Evolutionary conservation across 53 echinoderm and acorn worm genomes (phyloP).

Genomic region (Astropecten irregularis): DNA sequence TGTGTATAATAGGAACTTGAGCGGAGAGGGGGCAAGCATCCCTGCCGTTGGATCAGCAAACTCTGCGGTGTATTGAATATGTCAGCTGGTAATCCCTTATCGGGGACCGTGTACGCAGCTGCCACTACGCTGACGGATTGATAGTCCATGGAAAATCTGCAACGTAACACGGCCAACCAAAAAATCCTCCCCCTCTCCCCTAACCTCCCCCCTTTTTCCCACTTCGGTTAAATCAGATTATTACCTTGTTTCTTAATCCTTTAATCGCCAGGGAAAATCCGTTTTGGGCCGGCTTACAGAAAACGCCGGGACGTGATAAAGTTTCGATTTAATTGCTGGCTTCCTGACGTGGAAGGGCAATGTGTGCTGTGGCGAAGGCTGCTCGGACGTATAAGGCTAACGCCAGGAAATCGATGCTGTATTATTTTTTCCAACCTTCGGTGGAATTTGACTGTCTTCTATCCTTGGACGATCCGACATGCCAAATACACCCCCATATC

Average conservation of each 20-base stretch:
- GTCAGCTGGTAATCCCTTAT: conserved; percentile 27
- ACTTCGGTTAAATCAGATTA: conserved; percentile 51
- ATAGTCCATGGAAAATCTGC: not conserved
- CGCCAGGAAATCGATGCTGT: conserved; percentile 17
- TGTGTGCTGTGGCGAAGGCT: no score
- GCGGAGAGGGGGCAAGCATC: no score
- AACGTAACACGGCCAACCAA: not conserved
- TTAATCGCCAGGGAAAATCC: not conserved
- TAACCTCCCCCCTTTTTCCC: not conserved
- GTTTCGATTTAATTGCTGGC: not conserved
- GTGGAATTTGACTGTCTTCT: no score
- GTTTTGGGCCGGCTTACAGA: no score
- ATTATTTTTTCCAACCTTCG: no score
- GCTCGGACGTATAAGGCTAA: conserved; percentile 11
- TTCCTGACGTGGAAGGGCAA: conserved; percentile 44
- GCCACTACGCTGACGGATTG: conserved; percentile 3
- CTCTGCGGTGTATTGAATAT: not conserved
- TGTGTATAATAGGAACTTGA: no score
- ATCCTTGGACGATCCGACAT: no score
- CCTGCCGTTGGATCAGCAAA: no score
- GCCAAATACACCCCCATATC: no score
- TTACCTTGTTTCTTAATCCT: conserved; percentile 42
- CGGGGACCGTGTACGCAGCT: conserved; percentile 29
- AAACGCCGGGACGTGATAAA: no score
- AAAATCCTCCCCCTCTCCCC: not conserved